phyloP scores from a whole-genome alignment of 2,888 invertebrate species.

The Ophonus ardosiacus region DNA sequence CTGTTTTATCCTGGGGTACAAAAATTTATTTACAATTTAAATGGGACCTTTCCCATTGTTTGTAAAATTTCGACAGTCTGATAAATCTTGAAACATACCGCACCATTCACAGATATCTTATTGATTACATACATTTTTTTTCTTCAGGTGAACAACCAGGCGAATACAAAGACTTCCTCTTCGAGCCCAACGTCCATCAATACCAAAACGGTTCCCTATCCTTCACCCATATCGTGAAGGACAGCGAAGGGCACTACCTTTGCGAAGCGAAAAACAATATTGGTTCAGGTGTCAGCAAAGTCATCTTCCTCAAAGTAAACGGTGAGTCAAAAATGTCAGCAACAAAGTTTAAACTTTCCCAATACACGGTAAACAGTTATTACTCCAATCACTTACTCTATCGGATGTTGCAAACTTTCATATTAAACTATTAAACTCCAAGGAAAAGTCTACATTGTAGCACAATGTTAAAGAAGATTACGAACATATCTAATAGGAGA shows the following conservation, averaged over 20 bases:
- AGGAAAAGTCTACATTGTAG: neutral
- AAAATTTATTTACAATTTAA: too few relatives aligned
- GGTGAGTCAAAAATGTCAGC: conserved; percentile 77
- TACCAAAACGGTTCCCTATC: conserved; percentile 90
- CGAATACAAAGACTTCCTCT: conserved; percentile 90
- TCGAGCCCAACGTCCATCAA: conserved; percentile 86
- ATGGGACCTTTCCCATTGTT: too few relatives aligned
- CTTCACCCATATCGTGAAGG: conserved; percentile 89
- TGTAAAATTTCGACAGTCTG: too few relatives aligned
- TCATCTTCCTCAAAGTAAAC: conserved; percentile 92
- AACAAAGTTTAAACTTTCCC: neutral
- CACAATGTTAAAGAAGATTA: neutral
- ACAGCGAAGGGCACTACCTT: conserved; percentile 93
- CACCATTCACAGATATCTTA: too few relatives aligned
- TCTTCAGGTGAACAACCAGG: conserved; percentile 81
- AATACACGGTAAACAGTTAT: conserved; percentile 14
- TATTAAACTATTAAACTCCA: neutral
- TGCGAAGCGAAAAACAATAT: conserved; percentile 96
- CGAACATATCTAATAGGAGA: neutral
- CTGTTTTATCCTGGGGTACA: too few relatives aligned
- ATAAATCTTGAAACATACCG: too few relatives aligned
- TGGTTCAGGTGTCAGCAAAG: conserved; percentile 94
- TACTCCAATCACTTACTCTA: neutral
- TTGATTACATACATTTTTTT: too few relatives aligned
- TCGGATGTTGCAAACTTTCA: neutral